phyloP scores from a whole-genome alignment of 2,113 vertebrate species.

The Cebus imitator region DNA sequence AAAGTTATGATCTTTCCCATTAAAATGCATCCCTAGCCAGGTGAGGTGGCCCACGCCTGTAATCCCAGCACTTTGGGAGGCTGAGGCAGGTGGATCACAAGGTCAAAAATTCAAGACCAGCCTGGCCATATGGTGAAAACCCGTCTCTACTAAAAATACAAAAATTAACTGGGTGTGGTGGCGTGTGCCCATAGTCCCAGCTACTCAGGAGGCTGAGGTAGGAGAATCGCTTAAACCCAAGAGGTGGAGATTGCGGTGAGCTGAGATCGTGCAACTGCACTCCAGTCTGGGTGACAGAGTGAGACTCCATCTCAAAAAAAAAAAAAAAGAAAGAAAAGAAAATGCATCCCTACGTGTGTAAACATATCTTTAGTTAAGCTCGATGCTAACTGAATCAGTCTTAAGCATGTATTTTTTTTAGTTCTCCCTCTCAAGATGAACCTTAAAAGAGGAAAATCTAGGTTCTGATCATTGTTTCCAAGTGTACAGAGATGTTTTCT shows the following conservation, averaged over 20 bases:
- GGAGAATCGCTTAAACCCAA: neutral
- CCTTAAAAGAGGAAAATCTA: neutral
- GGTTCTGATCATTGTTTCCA: neutral
- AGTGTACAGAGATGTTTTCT: neutral
- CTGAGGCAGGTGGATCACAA: too few species aligned
- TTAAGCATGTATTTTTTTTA: neutral
- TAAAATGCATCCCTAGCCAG: neutral
- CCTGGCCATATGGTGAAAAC: too few species aligned
- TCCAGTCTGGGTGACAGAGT: too few species aligned
- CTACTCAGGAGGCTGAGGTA: too few species aligned
- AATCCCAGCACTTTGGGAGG: too few species aligned
- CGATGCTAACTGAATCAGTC: neutral
- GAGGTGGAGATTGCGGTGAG: neutral
- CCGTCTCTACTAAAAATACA: too few species aligned
- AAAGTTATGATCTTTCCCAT: neutral
- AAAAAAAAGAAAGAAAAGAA: neutral
- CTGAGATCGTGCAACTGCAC: accelerated
- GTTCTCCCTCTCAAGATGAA: neutral
- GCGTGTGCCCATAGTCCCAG: too few species aligned
- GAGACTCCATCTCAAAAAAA: too few species aligned
- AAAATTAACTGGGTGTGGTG: too few species aligned
- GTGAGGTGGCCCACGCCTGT: too few species aligned
- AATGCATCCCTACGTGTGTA: neutral
- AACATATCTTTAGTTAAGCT: neutral
- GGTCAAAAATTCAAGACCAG: too few species aligned